A percentile compares a stretch with the other conserved stretches of the same genome.
Evolutionary conservation across 1,140 invertebrate species (phyloP).

Genomic region (Drosophila tristis): DNA sequence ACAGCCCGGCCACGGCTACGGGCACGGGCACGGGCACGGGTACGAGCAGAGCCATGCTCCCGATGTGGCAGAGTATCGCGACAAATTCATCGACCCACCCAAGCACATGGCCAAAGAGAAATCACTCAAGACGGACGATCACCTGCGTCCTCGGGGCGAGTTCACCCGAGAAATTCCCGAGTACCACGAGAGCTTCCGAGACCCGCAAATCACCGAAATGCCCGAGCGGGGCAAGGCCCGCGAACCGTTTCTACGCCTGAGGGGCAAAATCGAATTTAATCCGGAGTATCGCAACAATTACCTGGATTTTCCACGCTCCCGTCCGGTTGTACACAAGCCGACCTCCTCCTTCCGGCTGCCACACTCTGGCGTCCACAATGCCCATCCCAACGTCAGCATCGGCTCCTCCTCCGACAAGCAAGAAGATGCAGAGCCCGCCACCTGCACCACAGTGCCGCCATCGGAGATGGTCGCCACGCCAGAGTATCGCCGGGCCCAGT

Average conservation of each 20-base stretch:
- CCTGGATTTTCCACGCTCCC: conserved; percentile 75
- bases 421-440: conserved; percentile 26
- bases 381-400: no score
- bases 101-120: conserved; percentile 71
- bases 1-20: neutral
- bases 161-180: conserved; percentile 80
- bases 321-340: conserved; percentile 78
- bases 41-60: neutral
- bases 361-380: conserved; percentile 34
- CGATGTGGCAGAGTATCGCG: conserved; percentile 74
- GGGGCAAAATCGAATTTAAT: conserved; percentile 83
- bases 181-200: conserved; percentile 83
- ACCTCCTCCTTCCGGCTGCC: conserved; percentile 75
- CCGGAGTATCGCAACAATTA: conserved; percentile 82
- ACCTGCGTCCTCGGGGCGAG: conserved; percentile 72
- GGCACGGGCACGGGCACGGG: no score
- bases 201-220: conserved; percentile 79
- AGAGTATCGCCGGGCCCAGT: conserved; percentile 74
- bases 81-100: conserved; percentile 76
- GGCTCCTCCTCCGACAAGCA: conserved; percentile 10
- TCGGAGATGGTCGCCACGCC: conserved; percentile 70
- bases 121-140: conserved; percentile 74
- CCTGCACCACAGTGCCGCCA: conserved; percentile 37
- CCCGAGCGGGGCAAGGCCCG: conserved; percentile 79
- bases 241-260: conserved; percentile 71